These are phyloP conservation scores for Sarcophaga carnaria DNA, from an alignment of 2,888 invertebrate genomes.

Conservation along the genomic window DNA sequence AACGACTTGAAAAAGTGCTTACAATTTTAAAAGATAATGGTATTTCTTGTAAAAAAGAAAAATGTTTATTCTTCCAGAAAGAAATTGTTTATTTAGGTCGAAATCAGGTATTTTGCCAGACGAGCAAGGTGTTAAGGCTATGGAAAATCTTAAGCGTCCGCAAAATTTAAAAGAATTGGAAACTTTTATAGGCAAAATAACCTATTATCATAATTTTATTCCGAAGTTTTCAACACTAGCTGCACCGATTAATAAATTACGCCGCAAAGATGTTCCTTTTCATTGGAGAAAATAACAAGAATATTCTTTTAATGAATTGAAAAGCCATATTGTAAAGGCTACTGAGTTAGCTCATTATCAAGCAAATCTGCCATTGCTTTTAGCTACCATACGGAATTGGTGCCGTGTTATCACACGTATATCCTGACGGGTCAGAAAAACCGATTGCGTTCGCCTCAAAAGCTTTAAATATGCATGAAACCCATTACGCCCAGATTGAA, in stretches of 20 bases:
- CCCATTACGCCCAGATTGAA: no score
- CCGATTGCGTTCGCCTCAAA: no score
- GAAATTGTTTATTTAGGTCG: conserved; percentile 53
- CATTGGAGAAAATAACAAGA: conserved; percentile 8
- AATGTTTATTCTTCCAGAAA: conserved; percentile 13
- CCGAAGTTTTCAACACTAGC: conserved; percentile 23
- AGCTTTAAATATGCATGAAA: no score
- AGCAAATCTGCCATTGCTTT: no score
- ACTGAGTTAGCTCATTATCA: neutral
- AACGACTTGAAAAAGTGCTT: conserved; percentile 14
- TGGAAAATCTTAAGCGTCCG: conserved; percentile 49
- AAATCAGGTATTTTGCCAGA: conserved; percentile 41
- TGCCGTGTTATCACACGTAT: no score
- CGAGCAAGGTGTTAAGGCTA: conserved; percentile 47
- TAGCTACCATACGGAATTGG: no score
- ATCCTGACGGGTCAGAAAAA: no score
- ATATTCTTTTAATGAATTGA: no score
- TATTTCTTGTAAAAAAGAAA: conserved; percentile 15
- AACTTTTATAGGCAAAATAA: conserved; percentile 31
- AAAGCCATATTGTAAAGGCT: neutral
- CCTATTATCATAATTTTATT: conserved; percentile 37
- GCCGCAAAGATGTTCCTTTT: conserved; percentile 32
- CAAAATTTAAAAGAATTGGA: conserved; percentile 34
- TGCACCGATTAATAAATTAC: neutral
- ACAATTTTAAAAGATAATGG: conserved; percentile 25